phyloP scores from a whole-genome alignment of 2,797 vertebrate genomes.

The Cetoscarus ocellatus region DNA sequence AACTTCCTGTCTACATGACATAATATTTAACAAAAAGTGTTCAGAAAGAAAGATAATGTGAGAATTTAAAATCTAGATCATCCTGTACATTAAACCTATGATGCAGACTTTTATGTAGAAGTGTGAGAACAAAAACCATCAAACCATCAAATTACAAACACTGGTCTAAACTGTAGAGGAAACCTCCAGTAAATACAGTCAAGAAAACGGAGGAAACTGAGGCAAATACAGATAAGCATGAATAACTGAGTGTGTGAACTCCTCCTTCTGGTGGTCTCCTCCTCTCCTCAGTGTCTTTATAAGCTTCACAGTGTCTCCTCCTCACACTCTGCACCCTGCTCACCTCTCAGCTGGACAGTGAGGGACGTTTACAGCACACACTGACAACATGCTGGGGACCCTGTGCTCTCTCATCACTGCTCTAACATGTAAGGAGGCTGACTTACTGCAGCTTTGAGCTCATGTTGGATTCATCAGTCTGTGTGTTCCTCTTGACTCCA shows the following conservation, averaged over 20 bases:
- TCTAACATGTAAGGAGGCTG: constrained; percentile 47
- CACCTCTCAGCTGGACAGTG: constrained; percentile 15
- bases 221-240: too few species aligned
- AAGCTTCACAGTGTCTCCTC: neutral
- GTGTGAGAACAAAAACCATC: too few species aligned
- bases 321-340: constrained; percentile 3
- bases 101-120: too few species aligned
- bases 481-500: constrained; percentile 42
- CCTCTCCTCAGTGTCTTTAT: neutral
- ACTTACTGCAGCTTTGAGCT: constrained; percentile 40
- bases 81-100: too few species aligned
- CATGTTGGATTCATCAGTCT: constrained; percentile 41
- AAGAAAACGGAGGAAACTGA: too few species aligned
- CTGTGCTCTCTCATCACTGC: constrained; percentile 31
- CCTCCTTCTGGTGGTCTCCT: neutral
- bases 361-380: constrained; percentile 19
- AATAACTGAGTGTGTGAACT: neutral
- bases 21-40: too few species aligned
- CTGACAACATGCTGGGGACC: constrained; percentile 29
- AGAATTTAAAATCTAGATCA: too few species aligned
- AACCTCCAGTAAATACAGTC: too few species aligned
- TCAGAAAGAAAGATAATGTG: too few species aligned
- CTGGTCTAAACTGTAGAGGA: too few species aligned
- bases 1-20: too few species aligned
- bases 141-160: too few species aligned